Conservation (phyloP, 1,140 invertebrate species). For the Caenorhabditis briggsae region DNA sequence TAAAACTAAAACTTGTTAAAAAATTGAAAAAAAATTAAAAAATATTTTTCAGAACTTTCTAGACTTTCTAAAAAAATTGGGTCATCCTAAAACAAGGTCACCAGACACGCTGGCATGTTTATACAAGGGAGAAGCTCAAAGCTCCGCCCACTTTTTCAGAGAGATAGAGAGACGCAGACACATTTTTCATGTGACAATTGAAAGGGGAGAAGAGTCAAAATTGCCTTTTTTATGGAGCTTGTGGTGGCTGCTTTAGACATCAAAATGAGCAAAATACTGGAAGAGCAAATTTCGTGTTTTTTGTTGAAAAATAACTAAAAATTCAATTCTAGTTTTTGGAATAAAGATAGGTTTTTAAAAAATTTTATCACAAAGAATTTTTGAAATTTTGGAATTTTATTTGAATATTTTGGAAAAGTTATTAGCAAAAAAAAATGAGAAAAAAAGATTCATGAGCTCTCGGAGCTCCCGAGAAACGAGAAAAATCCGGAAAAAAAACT, state of each 20-base stretch:
- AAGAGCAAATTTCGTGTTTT: neutral
- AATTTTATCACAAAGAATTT: no score
- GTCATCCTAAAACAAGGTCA: neutral
- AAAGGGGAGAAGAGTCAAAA: neutral
- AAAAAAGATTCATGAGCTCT: no score
- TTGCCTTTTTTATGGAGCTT: no score
- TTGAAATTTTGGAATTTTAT: no score
- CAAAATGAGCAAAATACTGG: conserved; percentile 16
- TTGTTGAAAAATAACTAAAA: no score
- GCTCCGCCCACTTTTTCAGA: conserved; percentile 27
- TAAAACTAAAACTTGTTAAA: neutral
- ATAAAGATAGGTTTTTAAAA: no score
- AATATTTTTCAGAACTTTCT: neutral
- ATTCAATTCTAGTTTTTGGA: no score
- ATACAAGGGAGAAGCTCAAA: conserved; percentile 47
- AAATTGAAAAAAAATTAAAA: neutral
- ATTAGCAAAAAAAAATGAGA: no score
- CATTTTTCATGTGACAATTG: conserved; percentile 6
- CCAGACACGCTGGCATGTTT: conserved; percentile 26
- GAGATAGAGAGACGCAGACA: neutral
- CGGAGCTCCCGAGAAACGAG: no score
- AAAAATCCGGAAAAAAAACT: no score
- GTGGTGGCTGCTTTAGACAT: no score
- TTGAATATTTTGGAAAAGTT: no score
- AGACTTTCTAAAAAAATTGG: neutral